phyloP scores from a whole-genome alignment of 2,113 vertebrate genomes.

The Riparia riparia region DNA sequence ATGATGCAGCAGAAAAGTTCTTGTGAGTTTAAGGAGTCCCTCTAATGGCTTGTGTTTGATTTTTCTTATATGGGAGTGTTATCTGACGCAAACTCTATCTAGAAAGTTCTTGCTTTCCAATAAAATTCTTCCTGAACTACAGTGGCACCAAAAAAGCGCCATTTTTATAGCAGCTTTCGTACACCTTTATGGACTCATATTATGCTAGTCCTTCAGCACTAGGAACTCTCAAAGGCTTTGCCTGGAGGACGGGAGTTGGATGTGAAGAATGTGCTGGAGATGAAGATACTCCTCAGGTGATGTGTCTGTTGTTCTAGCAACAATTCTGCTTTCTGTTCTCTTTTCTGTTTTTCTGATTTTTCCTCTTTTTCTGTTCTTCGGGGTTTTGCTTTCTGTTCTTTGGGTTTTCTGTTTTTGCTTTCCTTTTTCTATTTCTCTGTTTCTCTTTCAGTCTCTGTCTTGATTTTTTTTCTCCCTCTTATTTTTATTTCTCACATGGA shows the following conservation, averaged over 20 bases:
- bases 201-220: background rate
- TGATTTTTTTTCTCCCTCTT: background rate
- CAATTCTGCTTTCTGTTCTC: background rate
- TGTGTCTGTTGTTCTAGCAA: background rate
- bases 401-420: background rate
- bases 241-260: background rate
- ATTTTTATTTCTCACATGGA: background rate
- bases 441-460: background rate
- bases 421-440: background rate
- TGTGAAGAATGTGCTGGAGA: background rate
- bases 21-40: background rate
- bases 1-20: background rate
- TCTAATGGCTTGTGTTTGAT: background rate
- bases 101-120: background rate
- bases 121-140: background rate
- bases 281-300: background rate
- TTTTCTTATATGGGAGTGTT: accelerated
- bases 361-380: background rate
- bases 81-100: background rate
- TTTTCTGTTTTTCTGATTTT: background rate
- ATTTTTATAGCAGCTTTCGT: background rate
- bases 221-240: background rate
- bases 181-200: background rate
- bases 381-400: background rate
- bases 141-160: accelerated